Conservation (phyloP, 2,797 vertebrate species). For the Podarcis lilfordi region DNA sequence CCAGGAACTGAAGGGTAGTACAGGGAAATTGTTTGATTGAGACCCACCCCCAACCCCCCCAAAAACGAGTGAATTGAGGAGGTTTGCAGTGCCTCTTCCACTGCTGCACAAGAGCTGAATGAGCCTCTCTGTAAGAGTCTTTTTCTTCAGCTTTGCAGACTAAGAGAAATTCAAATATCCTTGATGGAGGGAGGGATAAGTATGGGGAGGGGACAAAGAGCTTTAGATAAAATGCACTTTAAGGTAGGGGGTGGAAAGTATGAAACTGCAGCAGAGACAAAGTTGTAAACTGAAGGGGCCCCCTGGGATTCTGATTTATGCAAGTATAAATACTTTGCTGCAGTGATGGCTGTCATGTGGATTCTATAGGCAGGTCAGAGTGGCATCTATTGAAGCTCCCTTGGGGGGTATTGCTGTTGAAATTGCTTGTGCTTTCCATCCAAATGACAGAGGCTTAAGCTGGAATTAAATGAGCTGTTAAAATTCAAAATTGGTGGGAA, state of each 20-base stretch:
- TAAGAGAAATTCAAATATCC: background rate
- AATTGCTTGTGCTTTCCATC: background rate
- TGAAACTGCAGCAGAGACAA: background rate
- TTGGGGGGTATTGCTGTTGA: background rate
- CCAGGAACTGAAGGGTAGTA: background rate
- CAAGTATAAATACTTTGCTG: slow-evolving; percentile 7
- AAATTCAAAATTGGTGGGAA: background rate
- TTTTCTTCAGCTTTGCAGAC: background rate
- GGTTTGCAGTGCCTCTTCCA: no score
- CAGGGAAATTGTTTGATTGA: background rate
- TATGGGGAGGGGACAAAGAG: background rate
- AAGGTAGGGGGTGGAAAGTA: background rate
- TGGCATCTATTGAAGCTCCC: background rate
- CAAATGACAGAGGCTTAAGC: background rate
- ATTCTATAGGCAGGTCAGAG: background rate
- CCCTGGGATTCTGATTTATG: slow-evolving; percentile 14
- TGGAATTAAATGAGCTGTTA: background rate
- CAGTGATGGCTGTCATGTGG: background rate
- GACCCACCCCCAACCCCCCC: background rate
- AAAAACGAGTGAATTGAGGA: background rate
- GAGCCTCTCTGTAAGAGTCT: background rate
- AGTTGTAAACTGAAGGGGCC: slow-evolving; percentile 8
- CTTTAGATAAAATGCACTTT: background rate
- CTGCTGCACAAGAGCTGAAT: background rate
- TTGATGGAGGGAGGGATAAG: background rate